Percentiles rank a stretch among this genome's conserved stretches.
phyloP scores from a whole-genome alignment of 2,113 vertebrate genomes.

The Phrynosoma blainvillii region DNA sequence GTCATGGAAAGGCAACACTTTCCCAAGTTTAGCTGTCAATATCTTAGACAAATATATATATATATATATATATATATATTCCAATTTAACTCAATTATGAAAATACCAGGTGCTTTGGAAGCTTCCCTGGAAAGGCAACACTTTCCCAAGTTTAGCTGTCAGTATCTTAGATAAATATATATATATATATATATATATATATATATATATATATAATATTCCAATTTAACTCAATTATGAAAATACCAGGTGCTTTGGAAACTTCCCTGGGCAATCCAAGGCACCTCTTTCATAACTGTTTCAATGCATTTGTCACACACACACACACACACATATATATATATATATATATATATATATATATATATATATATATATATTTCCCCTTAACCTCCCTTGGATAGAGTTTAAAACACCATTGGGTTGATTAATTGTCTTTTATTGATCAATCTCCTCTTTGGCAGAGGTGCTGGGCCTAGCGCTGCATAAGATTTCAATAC shows the following conservation, averaged over 20 bases:
- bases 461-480: constrained; percentile 23
- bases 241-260: not conserved
- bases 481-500: constrained; percentile 55
- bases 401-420: constrained; percentile 64
- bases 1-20: no score
- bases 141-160: no score
- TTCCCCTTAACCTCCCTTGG: constrained; percentile 24
- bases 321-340: no score
- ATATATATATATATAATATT: not conserved
- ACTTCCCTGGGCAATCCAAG: not conserved
- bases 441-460: constrained; percentile 60
- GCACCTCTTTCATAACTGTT: constrained; percentile 13
- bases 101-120: no score
- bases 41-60: no score
- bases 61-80: no score
- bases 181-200: no score
- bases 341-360: not conserved
- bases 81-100: no score
- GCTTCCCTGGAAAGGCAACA: not conserved
- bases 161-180: no score
- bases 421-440: constrained; percentile 62
- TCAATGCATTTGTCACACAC: constrained; percentile 30
- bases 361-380: not conserved
- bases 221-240: constrained; percentile 10
- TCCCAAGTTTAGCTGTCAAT: no score